Conservation (phyloP, 53 echinoderm and acorn worm species). For the Arbacia lixula region DNA sequence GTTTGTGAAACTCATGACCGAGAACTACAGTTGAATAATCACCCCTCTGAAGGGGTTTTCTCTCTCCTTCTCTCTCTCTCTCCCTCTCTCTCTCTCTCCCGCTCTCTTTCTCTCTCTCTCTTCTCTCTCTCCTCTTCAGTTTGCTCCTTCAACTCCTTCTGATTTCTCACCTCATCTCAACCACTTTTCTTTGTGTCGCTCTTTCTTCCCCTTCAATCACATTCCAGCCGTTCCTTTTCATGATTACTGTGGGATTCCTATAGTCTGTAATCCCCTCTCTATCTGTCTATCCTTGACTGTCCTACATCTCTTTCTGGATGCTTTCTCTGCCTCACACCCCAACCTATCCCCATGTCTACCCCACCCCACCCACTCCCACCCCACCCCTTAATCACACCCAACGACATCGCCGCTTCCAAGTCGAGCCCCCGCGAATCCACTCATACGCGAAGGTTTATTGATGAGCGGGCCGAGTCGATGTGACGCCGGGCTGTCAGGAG, state of each 20-base stretch:
- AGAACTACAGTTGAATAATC: no score
- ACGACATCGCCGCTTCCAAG: no score
- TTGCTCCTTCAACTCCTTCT: not conserved
- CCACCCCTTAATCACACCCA: not conserved
- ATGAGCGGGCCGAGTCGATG: constrained; percentile 12
- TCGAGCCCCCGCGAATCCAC: constrained; percentile 6
- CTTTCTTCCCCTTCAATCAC: no score
- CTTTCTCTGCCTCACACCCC: not conserved
- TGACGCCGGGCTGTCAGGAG: not conserved
- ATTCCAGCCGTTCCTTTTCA: no score
- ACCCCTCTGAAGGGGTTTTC: no score
- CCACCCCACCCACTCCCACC: not conserved
- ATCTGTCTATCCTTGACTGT: no score
- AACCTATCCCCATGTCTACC: no score
- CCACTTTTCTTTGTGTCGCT: no score
- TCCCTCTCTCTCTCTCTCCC: not conserved
- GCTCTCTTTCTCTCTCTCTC: not conserved
- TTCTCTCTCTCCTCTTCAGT: not conserved
- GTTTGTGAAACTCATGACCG: no score
- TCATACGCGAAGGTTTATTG: constrained; percentile 33
- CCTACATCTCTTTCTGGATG: no score
- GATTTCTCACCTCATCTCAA: not conserved
- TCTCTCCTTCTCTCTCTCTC: not conserved
- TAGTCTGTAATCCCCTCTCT: no score
- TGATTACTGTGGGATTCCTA: no score